Base-by-base conservation (phyloP, 2,888 invertebrate species). In the Brenthis daphne region DNA sequence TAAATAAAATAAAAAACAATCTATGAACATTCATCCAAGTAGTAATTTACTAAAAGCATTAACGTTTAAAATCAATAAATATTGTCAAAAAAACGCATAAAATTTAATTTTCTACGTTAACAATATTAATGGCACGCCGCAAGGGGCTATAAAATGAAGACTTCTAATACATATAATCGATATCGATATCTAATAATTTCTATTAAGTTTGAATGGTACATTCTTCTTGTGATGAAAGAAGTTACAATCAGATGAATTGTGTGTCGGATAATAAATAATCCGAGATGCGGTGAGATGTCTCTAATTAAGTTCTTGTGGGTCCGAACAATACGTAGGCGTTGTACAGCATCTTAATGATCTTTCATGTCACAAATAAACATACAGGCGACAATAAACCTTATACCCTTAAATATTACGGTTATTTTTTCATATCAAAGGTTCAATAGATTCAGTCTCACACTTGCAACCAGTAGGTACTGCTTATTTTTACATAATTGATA, bases 291-390 rank as follows among this genome's bases (percentile, higher is more conserved):
- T 85, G 87, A 88, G 83, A 87, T 81, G 82, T 82, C 78, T 85
- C 90, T 91, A 91, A 91, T 91, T 90, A 91, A 91, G 91, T 89
- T 89, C 90, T 89, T 88, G 86, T 87, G 85, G 77, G 83, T 81
- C 80, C 78, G 80, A 77, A 82, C 81, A 75, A 74, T 72, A 85
- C 85, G 90, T 90, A 83, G 90, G 90, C 82, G 85, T 65, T 61
- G 48, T 20, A 14, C 61, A 50, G 69, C 67, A 65, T 67, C 68
- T 71, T 73, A 84, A 84, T 83, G 84, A 86, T 82, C 81, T 79
- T 79, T 75, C 74, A 74, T 67, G 72, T 66, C 20, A 64, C 24
- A 47, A 1, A 14, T 20, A 50, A 70, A 66, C 64, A 64, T 70
- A 69, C 66, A 75, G 64, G 71, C 71, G 16, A 84, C 78, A 77